Evolutionary conservation across 2,113 vertebrate genomes (phyloP).

Genomic region (Cyanocitta stelleri): DNA sequence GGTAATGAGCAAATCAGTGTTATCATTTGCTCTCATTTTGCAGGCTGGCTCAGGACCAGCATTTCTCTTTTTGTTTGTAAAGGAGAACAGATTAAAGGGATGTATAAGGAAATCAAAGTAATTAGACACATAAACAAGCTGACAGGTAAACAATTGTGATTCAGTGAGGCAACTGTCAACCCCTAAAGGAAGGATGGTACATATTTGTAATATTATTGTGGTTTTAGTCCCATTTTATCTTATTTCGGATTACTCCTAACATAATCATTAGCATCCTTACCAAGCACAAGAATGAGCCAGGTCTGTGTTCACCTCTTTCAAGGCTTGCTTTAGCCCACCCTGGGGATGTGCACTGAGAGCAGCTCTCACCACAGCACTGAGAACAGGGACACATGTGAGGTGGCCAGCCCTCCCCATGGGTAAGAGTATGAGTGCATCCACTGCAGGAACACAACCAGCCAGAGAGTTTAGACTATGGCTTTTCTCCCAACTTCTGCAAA

Average conservation of each 20-base stretch:
- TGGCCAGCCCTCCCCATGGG: accelerated
- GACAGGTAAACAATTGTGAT: neutral
- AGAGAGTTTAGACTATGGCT: neutral
- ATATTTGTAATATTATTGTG: neutral
- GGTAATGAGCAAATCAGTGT: neutral
- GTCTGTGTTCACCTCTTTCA: neutral
- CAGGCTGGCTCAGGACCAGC: neutral
- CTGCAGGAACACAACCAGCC: neutral
- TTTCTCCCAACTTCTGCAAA: neutral
- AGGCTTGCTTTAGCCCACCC: neutral
- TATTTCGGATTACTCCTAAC: neutral
- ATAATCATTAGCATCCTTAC: neutral
- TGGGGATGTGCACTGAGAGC: neutral
- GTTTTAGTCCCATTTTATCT: neutral
- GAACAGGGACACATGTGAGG: neutral
- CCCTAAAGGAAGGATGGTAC: neutral
- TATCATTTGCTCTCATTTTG: neutral
- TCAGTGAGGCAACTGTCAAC: neutral
- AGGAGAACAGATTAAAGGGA: neutral
- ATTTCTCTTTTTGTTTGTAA: neutral
- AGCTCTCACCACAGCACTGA: neutral
- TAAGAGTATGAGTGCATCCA: neutral
- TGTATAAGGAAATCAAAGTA: neutral
- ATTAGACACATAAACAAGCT: neutral
- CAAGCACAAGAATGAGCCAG: neutral